Conservation (phyloP, 2,113 vertebrate genomes). For the Oreocharis arfaki region DNA sequence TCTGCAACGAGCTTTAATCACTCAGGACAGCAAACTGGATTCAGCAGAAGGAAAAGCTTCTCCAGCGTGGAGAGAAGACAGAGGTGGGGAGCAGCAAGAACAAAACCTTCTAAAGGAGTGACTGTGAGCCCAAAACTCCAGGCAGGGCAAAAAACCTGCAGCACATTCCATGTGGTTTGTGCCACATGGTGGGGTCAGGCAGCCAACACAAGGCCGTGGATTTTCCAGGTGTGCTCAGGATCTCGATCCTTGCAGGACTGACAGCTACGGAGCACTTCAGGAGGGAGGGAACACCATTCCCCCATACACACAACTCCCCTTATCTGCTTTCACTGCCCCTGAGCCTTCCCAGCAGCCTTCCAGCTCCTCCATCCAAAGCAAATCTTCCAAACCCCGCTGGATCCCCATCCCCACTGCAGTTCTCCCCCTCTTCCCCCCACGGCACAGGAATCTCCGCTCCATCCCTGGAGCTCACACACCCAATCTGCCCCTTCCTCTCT, state of each 20-base stretch:
- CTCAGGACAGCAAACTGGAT: neutral
- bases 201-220: neutral
- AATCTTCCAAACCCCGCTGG: neutral
- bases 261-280: neutral
- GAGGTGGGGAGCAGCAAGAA: neutral
- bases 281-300: neutral
- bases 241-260: neutral
- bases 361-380: neutral
- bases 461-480: neutral
- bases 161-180: neutral
- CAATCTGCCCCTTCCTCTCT: neutral
- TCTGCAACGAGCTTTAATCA: neutral
- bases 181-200: neutral
- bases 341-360: neutral
- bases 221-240: neutral
- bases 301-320: accelerated
- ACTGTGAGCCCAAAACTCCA: neutral
- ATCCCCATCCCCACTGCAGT: accelerated
- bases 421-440: neutral
- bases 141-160: neutral
- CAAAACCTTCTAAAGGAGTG: neutral
- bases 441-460: neutral
- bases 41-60: neutral
- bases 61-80: neutral
- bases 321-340: neutral